Percentiles rank a stretch among this genome's conserved stretches.
These are phyloP conservation scores for Nomia melanderi DNA, from an alignment of 1,140 invertebrate species.

Conservation along the genomic window DNA sequence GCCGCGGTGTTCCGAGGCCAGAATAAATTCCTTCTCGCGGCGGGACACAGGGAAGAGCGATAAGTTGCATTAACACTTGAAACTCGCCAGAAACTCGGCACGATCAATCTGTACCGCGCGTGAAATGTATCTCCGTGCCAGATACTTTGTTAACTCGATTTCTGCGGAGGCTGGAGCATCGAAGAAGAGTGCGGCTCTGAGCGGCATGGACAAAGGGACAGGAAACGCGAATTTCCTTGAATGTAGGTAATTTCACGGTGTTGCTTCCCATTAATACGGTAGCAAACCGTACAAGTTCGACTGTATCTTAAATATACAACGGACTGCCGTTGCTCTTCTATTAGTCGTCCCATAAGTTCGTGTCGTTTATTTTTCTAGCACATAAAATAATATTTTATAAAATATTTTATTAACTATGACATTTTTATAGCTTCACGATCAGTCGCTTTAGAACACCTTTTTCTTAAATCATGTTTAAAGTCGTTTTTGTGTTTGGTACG, in stretches of 20 bases:
- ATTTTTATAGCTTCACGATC: too few relatives aligned
- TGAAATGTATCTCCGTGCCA: slow-evolving; percentile 3
- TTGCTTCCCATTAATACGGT: slow-evolving; percentile 73
- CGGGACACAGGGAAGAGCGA: slow-evolving; percentile 47
- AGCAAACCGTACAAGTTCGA: slow-evolving; percentile 42
- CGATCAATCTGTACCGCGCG: slow-evolving; percentile 36
- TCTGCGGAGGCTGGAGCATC: slow-evolving; percentile 1
- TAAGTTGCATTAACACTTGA: slow-evolving; percentile 46
- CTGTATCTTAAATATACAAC: slow-evolving; percentile 17
- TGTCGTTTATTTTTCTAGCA: too few relatives aligned
- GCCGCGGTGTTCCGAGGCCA: slow-evolving; percentile 14
- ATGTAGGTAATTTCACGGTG: slow-evolving; percentile 75
- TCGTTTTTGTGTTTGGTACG: too few relatives aligned
- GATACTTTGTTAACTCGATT: slow-evolving; percentile 45
- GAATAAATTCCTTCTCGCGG: slow-evolving; percentile 30
- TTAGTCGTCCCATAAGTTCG: too few relatives aligned
- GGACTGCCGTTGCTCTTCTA: background rate
- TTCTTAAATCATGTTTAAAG: too few relatives aligned
- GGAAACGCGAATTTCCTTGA: slow-evolving; percentile 47
- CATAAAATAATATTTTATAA: too few relatives aligned
- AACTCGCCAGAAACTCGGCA: slow-evolving; percentile 40
- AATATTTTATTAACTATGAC: too few relatives aligned
- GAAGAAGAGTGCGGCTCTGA: slow-evolving; percentile 20
- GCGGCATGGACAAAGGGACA: slow-evolving; percentile 1
- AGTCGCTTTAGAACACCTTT: too few relatives aligned